Conservation (phyloP, 2,797 vertebrate genomes). For the Salmo trutta region DNA sequence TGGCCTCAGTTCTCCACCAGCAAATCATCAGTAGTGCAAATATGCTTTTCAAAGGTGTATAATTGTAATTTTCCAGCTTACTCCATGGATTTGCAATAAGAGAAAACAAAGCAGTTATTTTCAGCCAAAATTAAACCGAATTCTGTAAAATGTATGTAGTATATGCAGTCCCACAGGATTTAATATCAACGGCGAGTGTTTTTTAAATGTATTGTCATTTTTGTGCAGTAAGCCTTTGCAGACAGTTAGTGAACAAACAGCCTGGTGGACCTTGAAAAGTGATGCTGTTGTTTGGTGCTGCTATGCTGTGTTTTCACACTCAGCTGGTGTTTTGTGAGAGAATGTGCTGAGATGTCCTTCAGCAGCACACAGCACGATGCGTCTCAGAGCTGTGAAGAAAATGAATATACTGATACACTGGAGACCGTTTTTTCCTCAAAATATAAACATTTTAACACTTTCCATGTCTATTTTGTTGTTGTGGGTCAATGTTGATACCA, state of each 20-base stretch:
- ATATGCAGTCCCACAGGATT: slow-evolving; percentile 13
- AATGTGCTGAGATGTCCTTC: neutral
- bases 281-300: neutral
- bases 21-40: slow-evolving; percentile 21
- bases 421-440: neutral
- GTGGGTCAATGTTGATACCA: neutral
- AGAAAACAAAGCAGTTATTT: slow-evolving; percentile 4
- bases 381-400: neutral
- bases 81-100: neutral
- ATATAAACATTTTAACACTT: neutral
- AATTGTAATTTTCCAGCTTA: slow-evolving; percentile 13
- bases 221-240: neutral
- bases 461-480: neutral
- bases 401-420: neutral
- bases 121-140: neutral
- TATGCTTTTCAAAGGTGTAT: slow-evolving; percentile 2
- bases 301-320: neutral
- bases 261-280: neutral
- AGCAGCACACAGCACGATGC: neutral
- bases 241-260: neutral
- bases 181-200: slow-evolving; percentile 15
- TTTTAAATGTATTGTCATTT: slow-evolving; percentile 11
- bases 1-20: slow-evolving; percentile 4
- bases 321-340: neutral
- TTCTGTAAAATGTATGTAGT: neutral